Evolutionary conservation across 2,113 vertebrate genomes (phyloP).

Genomic region (Okapia johnstoni): DNA sequence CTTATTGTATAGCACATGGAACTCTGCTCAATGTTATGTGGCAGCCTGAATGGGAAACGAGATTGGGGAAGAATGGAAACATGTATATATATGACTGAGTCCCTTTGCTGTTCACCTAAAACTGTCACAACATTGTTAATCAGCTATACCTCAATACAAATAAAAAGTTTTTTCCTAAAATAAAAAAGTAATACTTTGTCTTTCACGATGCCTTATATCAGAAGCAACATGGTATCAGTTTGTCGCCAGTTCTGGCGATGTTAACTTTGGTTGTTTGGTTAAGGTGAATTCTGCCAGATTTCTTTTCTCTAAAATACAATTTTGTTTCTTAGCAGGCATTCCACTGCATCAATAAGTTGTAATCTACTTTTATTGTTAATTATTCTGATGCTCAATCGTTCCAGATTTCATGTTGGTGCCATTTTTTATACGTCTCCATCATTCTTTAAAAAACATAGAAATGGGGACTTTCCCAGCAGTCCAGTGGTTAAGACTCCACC

Average conservation of each 20-base stretch:
- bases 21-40: background rate
- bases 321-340: background rate
- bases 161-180: background rate
- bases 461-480: background rate
- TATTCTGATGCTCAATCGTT: background rate
- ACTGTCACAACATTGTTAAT: background rate
- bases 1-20: accelerated
- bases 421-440: background rate
- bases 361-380: background rate
- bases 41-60: background rate
- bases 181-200: background rate
- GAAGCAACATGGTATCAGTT: background rate
- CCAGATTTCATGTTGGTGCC: background rate
- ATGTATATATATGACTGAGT: background rate
- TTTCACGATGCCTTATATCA: background rate
- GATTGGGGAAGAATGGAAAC: background rate
- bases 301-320: background rate
- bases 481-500: background rate
- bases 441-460: background rate
- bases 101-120: background rate
- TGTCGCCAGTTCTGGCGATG: accelerated
- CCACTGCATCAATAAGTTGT: background rate
- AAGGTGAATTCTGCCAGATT: background rate
- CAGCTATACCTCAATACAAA: background rate
- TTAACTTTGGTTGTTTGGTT: background rate